Conservation (phyloP, 2,888 invertebrate genomes). For the Parelbella ahira region DNA sequence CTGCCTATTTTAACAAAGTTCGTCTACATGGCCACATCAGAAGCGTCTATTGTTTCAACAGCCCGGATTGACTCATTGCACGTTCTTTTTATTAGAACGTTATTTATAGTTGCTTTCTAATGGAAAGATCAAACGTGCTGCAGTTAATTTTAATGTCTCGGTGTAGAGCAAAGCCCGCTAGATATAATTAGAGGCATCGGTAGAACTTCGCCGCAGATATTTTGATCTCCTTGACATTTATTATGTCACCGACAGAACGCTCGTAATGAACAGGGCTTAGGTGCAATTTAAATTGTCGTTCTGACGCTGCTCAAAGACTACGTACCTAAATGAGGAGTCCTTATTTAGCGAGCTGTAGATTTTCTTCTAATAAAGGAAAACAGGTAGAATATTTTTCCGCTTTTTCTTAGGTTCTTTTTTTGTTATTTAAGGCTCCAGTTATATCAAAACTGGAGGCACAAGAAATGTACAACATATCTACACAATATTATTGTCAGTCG, state of each 20-base stretch:
- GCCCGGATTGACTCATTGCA: constrained; percentile 60
- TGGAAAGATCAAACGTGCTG: constrained; percentile 78
- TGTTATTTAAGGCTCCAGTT: too few species aligned
- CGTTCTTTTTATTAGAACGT: constrained; percentile 59
- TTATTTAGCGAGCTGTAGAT: too few species aligned
- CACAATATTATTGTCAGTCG: too few species aligned
- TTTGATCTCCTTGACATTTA: constrained; percentile 70
- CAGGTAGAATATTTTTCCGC: too few species aligned
- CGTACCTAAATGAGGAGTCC: too few species aligned
- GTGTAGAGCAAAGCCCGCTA: constrained; percentile 66
- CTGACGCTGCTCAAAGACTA: too few species aligned
- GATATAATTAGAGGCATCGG: constrained; percentile 75
- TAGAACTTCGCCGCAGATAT: constrained; percentile 54
- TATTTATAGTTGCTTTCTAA: constrained; percentile 73
- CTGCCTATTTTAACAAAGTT: too few species aligned
- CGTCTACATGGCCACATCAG: too few species aligned
- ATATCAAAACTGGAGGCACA: too few species aligned
- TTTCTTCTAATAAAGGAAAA: too few species aligned
- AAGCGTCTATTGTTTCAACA: constrained; percentile 22
- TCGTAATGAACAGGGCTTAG: constrained; percentile 9
- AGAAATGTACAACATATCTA: too few species aligned
- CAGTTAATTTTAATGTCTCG: constrained; percentile 79
- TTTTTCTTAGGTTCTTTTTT: too few species aligned
- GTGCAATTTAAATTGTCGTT: neutral
- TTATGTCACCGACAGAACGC: constrained; percentile 52